These are phyloP conservation scores for Eidolon dupreanum DNA, from an alignment of 2,797 vertebrate species.

Conservation along the genomic window DNA sequence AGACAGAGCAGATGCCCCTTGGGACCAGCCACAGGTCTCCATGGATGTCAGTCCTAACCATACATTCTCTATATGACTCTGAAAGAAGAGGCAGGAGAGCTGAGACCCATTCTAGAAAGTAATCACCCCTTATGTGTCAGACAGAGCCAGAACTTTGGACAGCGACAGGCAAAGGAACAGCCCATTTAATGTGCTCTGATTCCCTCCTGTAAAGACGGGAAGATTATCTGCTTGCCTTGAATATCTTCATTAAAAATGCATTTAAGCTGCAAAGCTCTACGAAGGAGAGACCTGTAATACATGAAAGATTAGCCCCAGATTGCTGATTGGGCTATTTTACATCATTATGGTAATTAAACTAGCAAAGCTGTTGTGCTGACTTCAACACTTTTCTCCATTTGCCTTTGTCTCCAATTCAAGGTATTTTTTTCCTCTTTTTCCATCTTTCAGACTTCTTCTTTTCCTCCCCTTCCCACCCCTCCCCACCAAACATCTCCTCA, in stretches of 20 bases:
- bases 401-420: slow-evolving; percentile 88
- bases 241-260: slow-evolving; percentile 91
- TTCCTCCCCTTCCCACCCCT: background rate
- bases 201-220: slow-evolving; percentile 84
- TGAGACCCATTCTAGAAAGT: background rate
- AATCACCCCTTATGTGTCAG: background rate
- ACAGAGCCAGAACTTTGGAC: background rate
- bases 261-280: slow-evolving; percentile 85
- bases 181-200: slow-evolving; percentile 83
- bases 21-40: background rate
- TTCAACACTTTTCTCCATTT: slow-evolving; percentile 82
- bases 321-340: slow-evolving; percentile 91
- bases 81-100: background rate
- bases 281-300: slow-evolving; percentile 89
- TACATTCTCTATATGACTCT: background rate
- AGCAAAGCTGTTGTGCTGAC: slow-evolving; percentile 87
- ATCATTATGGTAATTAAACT: slow-evolving; percentile 91
- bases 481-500: background rate
- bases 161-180: slow-evolving; percentile 74
- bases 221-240: slow-evolving; percentile 86
- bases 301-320: slow-evolving; percentile 91
- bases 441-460: slow-evolving; percentile 38
- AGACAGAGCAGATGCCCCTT: background rate
- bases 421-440: slow-evolving; percentile 73
- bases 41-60: background rate